phyloP scores from a whole-genome alignment of 2,888 invertebrate species.

The Eudemis profundana region DNA sequence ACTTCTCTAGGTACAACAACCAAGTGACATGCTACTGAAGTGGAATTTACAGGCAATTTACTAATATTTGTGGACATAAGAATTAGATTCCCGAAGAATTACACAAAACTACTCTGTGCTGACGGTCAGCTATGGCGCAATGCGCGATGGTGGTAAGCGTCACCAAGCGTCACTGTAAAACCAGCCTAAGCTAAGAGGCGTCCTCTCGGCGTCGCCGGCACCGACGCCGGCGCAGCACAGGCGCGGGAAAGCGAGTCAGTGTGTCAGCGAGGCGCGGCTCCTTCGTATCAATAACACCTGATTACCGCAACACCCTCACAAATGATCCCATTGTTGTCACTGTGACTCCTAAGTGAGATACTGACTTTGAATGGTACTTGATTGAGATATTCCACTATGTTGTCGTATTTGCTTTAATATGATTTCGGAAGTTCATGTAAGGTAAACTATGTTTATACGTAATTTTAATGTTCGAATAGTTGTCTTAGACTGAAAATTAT shows the following conservation, averaged over 20 bases:
- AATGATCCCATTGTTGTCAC: conserved; percentile 38
- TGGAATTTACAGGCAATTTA: too few species aligned
- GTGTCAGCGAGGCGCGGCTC: conserved; percentile 68
- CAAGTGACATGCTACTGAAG: too few species aligned
- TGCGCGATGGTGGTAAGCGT: too few species aligned
- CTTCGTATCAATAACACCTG: conserved; percentile 60
- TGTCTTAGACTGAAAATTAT: too few species aligned
- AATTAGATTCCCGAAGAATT: too few species aligned
- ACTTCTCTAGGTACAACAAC: too few species aligned
- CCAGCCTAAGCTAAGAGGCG: conserved; percentile 38
- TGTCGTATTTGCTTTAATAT: not conserved
- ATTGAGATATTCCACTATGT: conserved; percentile 6
- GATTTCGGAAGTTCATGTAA: not conserved
- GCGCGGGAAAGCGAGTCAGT: conserved; percentile 83
- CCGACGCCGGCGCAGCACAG: conserved; percentile 44
- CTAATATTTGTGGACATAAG: too few species aligned
- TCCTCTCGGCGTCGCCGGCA: conserved; percentile 1
- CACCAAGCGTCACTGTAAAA: too few species aligned
- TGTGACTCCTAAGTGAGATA: not conserved
- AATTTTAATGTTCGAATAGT: too few species aligned
- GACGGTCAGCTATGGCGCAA: too few species aligned
- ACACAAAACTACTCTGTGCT: too few species aligned
- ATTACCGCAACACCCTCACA: conserved; percentile 57
- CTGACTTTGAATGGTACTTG: conserved; percentile 8
- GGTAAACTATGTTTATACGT: too few species aligned